Evolutionary conservation across 2,797 vertebrate genomes (phyloP), one percentile per base, ranked within the genome.

Genomic region (Sciurus vulgaris): DNA sequence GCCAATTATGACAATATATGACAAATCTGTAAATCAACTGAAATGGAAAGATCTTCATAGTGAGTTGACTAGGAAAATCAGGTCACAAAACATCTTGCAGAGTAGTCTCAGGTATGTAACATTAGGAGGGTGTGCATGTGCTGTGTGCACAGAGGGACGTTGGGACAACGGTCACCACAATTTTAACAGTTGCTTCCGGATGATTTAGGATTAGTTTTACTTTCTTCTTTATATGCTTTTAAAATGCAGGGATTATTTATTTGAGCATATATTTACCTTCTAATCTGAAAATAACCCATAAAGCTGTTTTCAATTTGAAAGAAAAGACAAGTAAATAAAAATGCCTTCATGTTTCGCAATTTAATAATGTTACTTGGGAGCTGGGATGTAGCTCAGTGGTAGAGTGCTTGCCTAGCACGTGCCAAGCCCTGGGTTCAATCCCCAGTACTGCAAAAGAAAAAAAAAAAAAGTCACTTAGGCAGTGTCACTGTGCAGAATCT

Each of bases 231-330:
- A 49, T 54, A 73, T 22, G 24, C 9, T 81, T 89, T 44, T 67
- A 96, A 86, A 79, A 86, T 86, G 47, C 9, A 9, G 79, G 17
- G 24, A 28, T 89, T 86, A 47, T 89, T 30, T 79, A 22, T 59
- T 77, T 93, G 70, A 76, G 61, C 35, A n/a, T 24, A 28, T 41
- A 67, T 72, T 86, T 41, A 81, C 44, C 85, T 90, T 74, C 33
- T 35, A 61, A 86, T 90, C 33, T 85, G 65, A 79, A 65, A 94
- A 96, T 77, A 86, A 77, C 33, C 13, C 28, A 44, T 63, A 88
- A 88, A 65, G 26, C 38, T 94, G 63, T 92, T 90, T 72, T 94
- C 33, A 38, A 28, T 67, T 87, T 51, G 54, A 94, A 92, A 65
- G 22, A 78, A 74, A 89, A 89, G 30, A 38, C 72, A 83, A 95